phyloP scores from a whole-genome alignment of 2,797 vertebrate species.

The Meriones psammophilus region DNA sequence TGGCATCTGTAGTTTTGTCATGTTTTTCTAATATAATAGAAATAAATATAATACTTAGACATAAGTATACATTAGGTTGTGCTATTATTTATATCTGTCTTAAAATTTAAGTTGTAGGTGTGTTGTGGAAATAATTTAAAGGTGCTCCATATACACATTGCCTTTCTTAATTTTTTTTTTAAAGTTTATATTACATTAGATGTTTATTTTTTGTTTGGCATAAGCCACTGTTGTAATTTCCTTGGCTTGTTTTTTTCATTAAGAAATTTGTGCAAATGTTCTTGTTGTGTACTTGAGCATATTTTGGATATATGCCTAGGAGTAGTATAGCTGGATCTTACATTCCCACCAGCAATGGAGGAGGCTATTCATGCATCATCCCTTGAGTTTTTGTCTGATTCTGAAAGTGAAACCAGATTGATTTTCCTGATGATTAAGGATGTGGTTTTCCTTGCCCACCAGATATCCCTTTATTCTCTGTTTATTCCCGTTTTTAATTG shows the following conservation, averaged over 20 bases:
- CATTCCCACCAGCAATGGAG: too few relatives aligned
- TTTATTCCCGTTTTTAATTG: too few relatives aligned
- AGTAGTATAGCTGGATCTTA: too few relatives aligned
- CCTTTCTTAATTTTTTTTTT: conserved; percentile 86
- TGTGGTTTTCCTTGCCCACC: too few relatives aligned
- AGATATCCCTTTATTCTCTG: too few relatives aligned
- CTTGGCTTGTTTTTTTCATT: conserved; percentile 82
- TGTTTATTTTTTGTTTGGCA: conserved; percentile 87
- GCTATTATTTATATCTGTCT: conserved; percentile 75
- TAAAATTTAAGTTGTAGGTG: conserved; percentile 72
- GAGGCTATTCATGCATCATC: too few relatives aligned
- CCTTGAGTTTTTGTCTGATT: too few relatives aligned
- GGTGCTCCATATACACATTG: conserved; percentile 77
- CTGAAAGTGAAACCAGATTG: too few relatives aligned
- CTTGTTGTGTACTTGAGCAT: too few relatives aligned
- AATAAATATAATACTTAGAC: conserved; percentile 54
- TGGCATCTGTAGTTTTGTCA: conserved; percentile 41
- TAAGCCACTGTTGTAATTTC: conserved; percentile 83
- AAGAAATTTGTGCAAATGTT: conserved; percentile 64
- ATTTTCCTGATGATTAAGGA: too few relatives aligned
- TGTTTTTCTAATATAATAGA: conserved; percentile 72
- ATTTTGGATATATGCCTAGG: too few relatives aligned
- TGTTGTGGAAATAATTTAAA: conserved; percentile 76
- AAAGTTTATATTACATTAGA: conserved; percentile 85
- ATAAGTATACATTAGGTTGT: conserved; percentile 42